Base-by-base conservation (phyloP, 2,113 vertebrate genomes). In the Chaenogobius annularis region DNA sequence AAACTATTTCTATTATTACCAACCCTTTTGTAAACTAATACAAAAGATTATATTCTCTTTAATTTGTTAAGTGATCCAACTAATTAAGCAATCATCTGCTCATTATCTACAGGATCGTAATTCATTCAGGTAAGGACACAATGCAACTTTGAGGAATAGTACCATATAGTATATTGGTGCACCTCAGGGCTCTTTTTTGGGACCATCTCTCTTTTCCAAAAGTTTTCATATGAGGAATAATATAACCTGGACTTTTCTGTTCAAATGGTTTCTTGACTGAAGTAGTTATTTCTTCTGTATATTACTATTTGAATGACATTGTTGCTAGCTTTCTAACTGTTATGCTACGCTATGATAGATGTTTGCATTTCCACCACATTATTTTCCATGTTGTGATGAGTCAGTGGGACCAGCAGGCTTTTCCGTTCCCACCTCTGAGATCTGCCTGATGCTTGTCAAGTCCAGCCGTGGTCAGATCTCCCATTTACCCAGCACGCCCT, bases 401-500 rank as follows among this genome's bases (percentile, higher is more conserved):
- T 85, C 79, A 61, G 80, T 81, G 88, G 58, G 87, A 88, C 31
- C 20, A n/a, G 22, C 10, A 46, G 43, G 12, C n/a, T 11, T 43
- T 54, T 11, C 1, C 10, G 72, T 72, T 88, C 83, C 83, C 84
- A 77, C 52, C 83, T 79, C 63, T 37, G 61, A 46, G 10, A 68
- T 72, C 87, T 86, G 89, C 86, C 86, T 77, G 87, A 12, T 35
- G 56, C 40, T 71, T 72, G 17, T 14, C 12, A 65, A 79, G 69
- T 85, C 15, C 3, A 66, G 56, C 19, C 52, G 63, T 15, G 19
- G 15, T 44, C 43, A 13, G 62, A 47, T 66, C 78, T 81, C 77
- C 74, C 81, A 73, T 86, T 87, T 86, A 85, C 78, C 46, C 23
- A 78, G 9, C 7, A 50, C 77, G 76, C 78, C 81, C 77, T 61